These are phyloP conservation scores for Plotosus lineatus DNA, from an alignment of 2,113 vertebrate species.

Conservation along the genomic window DNA sequence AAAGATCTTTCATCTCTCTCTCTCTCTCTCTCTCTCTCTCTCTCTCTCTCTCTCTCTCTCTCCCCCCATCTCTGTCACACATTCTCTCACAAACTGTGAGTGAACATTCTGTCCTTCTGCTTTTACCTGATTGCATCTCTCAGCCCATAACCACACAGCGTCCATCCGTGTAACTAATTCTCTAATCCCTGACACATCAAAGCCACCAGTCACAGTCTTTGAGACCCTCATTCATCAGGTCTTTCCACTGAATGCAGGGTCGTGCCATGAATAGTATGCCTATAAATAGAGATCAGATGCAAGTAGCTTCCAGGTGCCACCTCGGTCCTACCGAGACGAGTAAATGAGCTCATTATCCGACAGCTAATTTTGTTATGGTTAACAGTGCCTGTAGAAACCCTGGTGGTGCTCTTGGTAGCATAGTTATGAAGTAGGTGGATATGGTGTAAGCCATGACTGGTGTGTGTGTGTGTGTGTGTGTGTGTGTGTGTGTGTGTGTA, in stretches of 20 bases:
- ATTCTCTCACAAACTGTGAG: not conserved
- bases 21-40: not conserved
- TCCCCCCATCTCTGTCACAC: not conserved
- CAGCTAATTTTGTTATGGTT: slow-evolving; percentile 34
- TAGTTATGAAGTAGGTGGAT: not conserved
- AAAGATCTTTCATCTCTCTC: not conserved
- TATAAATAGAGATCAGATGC: slow-evolving; percentile 46
- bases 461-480: too few relatives aligned
- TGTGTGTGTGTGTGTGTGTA: too few relatives aligned
- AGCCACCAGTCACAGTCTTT: not conserved
- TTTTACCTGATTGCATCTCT: not conserved
- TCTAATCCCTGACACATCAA: slow-evolving; percentile 5
- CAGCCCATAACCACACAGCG: too few relatives aligned
- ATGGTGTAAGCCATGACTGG: too few relatives aligned
- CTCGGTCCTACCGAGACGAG: not conserved
- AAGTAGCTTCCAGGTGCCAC: slow-evolving; percentile 18
- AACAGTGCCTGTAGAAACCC: not conserved
- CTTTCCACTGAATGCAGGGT: not conserved
- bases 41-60: not conserved
- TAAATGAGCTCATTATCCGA: slow-evolving; percentile 31
- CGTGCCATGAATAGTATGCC: not conserved
- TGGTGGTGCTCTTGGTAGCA: not conserved
- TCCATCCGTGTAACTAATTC: not conserved
- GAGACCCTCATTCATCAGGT: slow-evolving; percentile 17
- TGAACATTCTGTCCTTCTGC: not conserved